Evolutionary conservation across 2,888 invertebrate species (phyloP), one percentile per base, ranked within the genome.

Genomic region (Beris chalybata): DNA sequence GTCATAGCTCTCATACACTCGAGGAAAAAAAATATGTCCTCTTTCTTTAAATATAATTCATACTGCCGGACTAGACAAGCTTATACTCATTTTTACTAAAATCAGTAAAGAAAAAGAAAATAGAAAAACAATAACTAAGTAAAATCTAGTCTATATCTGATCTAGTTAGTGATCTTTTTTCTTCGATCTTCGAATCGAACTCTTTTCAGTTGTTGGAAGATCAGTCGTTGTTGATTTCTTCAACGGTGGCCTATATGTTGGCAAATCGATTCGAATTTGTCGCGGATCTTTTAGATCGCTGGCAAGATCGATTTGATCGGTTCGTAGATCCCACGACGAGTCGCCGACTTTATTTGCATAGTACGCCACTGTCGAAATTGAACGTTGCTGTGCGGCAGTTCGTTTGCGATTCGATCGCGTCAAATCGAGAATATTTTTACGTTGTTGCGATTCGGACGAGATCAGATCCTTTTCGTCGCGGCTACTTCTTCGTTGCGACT

Each of bases 191-290:
- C 59, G 52, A 58, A 54, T 58, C 15, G 15, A 13, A 22, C 31
- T 61, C 38, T 29, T 52, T 22, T 61, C 61, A 22, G 61, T 61
- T 9, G 61, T 61, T 5, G 31, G 4, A 15, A 29, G 13, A 15
- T 7, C 13, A 12, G 22, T 43, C 9, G 22, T 11, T 2, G 29
- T 9, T 9, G 52, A 32, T 52, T 38, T 50, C 13, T 38, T 61
- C 9, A 38, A 70, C 4, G 76, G 74, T 22, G 86, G 86, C 32
- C 82, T 76, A 73, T 85, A 86, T 1, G 86, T 86, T 11, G 86
- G 86, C 70, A 86, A 74, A 71, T 86, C 85, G n/a, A 86, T 84
- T 52, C 84, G 79, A 5, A 86, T 74, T 9, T 77, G 69, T 5
- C 75, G 71, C 4, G 77, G 74, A 65, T 76, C 74, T 4, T 73